Percentiles rank a stretch among this genome's conserved stretches.
Evolutionary conservation across 2,113 vertebrate species (phyloP).

Genomic region (Cisticola juncidis): DNA sequence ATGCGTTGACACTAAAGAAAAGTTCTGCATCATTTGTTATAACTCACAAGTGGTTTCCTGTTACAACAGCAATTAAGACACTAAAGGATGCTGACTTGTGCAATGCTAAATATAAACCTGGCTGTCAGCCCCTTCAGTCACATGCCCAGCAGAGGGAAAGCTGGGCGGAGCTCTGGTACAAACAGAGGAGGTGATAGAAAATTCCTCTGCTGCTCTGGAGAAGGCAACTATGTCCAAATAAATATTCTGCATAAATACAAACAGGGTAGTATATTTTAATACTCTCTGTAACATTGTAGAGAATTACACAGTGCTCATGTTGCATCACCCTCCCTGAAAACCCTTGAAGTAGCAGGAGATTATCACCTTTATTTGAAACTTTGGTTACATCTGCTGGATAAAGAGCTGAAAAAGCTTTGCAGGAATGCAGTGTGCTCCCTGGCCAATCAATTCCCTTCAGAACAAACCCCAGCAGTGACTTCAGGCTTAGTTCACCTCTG

Average conservation of each 20-base stretch:
- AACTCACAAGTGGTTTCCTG: background rate
- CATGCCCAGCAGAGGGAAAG: background rate
- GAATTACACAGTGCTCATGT: background rate
- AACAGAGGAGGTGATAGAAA: background rate
- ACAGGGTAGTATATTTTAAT: background rate
- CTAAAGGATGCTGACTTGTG: conserved; percentile 12
- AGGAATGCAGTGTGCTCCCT: background rate
- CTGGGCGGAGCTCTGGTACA: background rate
- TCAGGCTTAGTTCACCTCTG: background rate
- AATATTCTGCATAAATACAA: background rate
- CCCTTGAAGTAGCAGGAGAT: background rate
- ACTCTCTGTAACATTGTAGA: background rate
- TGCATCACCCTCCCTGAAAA: background rate
- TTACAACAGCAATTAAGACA: conserved; percentile 30
- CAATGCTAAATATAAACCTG: conserved; percentile 51
- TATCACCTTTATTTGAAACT: background rate
- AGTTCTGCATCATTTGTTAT: background rate
- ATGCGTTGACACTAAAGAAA: background rate
- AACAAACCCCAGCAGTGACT: background rate
- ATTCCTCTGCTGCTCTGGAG: background rate
- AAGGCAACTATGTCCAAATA: background rate
- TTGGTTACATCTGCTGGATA: background rate
- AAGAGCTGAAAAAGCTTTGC: background rate
- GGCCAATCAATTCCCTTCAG: background rate
- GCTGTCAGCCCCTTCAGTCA: background rate